These are phyloP conservation scores for Spondyliosoma cantharus DNA, from an alignment of 2,797 vertebrate species.

Conservation along the genomic window DNA sequence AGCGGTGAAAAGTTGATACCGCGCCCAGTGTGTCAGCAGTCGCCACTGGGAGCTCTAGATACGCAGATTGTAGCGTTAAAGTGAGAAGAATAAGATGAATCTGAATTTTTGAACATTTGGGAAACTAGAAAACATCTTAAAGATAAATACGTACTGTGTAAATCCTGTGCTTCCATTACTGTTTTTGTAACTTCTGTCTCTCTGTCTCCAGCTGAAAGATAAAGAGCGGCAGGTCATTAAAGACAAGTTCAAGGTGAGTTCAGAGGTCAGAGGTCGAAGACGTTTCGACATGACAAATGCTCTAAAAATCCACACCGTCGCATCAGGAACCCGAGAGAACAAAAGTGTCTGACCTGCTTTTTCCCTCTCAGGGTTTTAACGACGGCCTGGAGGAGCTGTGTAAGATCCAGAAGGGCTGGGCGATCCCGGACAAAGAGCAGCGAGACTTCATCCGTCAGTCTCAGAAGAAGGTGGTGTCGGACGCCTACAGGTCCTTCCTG, in stretches of 20 bases:
- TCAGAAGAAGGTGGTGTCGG: constrained; percentile 92
- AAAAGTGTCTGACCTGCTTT: neutral
- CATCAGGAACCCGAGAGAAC: neutral
- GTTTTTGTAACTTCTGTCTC: neutral
- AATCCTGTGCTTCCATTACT: neutral
- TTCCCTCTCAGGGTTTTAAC: constrained; percentile 90
- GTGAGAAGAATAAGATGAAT: too few relatives aligned
- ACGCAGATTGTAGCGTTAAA: neutral
- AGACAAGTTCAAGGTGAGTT: constrained; percentile 97
- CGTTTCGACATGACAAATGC: neutral
- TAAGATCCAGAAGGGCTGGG: constrained; percentile 98
- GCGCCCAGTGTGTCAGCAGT: neutral
- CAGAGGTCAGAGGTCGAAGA: constrained; percentile 6
- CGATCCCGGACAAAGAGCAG: constrained; percentile 95
- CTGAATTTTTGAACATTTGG: too few relatives aligned
- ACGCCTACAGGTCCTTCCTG: constrained; percentile 90
- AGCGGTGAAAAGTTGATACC: neutral
- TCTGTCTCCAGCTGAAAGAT: constrained; percentile 90
- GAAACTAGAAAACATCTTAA: too few relatives aligned
- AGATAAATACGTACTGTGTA: neutral
- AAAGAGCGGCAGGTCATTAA: constrained; percentile 98
- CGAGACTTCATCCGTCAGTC: constrained; percentile 91
- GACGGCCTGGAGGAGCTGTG: constrained; percentile 96
- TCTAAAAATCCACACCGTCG: neutral
- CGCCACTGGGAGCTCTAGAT: neutral